Evolutionary conservation across 1,140 invertebrate species (phyloP).

Genomic region (Anthonomus grandis): DNA sequence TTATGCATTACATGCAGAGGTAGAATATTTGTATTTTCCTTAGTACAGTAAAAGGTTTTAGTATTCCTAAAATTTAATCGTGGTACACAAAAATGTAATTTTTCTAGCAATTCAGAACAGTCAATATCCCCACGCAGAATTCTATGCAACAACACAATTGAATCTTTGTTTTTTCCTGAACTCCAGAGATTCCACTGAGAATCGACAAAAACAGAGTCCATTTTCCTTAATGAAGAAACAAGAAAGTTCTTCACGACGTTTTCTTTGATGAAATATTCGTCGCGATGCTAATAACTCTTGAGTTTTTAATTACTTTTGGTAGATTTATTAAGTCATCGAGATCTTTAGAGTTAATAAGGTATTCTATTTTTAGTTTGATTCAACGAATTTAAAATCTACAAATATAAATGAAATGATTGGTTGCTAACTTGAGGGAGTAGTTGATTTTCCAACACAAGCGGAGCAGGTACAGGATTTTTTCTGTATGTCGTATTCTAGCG

Average conservation of each 20-base stretch:
- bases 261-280: constrained; percentile 28
- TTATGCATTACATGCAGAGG: too few relatives aligned
- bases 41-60: too few relatives aligned
- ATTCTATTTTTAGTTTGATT: constrained; percentile 6
- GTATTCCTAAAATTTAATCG: too few relatives aligned
- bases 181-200: too few relatives aligned
- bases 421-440: background rate
- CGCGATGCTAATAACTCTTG: constrained; percentile 41
- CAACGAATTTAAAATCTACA: background rate
- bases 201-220: constrained; percentile 20
- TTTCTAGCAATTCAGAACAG: too few relatives aligned
- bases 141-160: too few relatives aligned
- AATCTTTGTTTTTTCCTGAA: too few relatives aligned
- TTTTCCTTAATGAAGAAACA: constrained; percentile 19
- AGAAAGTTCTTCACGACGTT: constrained; percentile 10
- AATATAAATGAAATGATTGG: background rate
- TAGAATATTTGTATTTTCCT: too few relatives aligned
- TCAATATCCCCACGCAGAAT: too few relatives aligned
- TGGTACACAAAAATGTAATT: too few relatives aligned
- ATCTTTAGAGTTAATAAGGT: constrained; percentile 35
- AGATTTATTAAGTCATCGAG: constrained; percentile 42
- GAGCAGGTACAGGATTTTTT: background rate
- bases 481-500: constrained; percentile 4
- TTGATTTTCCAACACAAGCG: background rate
- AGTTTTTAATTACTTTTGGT: constrained; percentile 41